A percentile compares a stretch with the other conserved stretches of the same genome.
phyloP scores from a whole-genome alignment of 2,888 invertebrate genomes.

The Xestobium rufovillosum region DNA sequence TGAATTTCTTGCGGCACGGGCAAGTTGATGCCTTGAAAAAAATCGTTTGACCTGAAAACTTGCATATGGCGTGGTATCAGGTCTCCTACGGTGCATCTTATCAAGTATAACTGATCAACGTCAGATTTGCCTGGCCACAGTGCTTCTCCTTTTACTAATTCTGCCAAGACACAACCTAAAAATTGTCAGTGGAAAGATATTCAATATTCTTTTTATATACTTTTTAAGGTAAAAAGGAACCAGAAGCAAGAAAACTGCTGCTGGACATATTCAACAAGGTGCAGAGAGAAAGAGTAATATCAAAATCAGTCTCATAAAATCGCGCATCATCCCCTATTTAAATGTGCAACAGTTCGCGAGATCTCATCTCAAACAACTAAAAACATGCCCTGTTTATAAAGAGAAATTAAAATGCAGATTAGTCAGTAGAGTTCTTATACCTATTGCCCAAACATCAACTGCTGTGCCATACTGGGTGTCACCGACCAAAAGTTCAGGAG shows the following conservation, averaged over 20 bases:
- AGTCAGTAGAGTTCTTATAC: too few relatives aligned
- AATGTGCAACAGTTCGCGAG: too few relatives aligned
- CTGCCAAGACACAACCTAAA: constrained; percentile 78
- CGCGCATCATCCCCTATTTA: too few relatives aligned
- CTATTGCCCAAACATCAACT: constrained; percentile 98
- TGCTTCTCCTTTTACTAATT: constrained; percentile 82
- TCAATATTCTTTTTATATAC: constrained; percentile 4
- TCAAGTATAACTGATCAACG: constrained; percentile 94
- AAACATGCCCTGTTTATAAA: too few relatives aligned
- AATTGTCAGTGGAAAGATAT: constrained; percentile 15
- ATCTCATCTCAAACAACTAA: too few relatives aligned
- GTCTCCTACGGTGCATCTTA: constrained; percentile 90
- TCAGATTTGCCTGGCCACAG: constrained; percentile 99
- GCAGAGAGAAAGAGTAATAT: too few relatives aligned
- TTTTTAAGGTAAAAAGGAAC: background rate
- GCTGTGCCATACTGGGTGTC: constrained; percentile 88
- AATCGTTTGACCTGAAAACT: constrained; percentile 93
- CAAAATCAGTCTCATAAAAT: too few relatives aligned
- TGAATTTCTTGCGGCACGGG: constrained; percentile 85
- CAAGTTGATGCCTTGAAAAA: constrained; percentile 79
- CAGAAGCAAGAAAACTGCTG: background rate
- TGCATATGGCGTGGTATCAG: constrained; percentile 89
- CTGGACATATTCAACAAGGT: too few relatives aligned
- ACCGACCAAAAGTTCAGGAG: constrained; percentile 94
- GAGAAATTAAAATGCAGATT: too few relatives aligned